Evolutionary conservation across 2,888 invertebrate species (phyloP).

Genomic region (Corbicula japonica): DNA sequence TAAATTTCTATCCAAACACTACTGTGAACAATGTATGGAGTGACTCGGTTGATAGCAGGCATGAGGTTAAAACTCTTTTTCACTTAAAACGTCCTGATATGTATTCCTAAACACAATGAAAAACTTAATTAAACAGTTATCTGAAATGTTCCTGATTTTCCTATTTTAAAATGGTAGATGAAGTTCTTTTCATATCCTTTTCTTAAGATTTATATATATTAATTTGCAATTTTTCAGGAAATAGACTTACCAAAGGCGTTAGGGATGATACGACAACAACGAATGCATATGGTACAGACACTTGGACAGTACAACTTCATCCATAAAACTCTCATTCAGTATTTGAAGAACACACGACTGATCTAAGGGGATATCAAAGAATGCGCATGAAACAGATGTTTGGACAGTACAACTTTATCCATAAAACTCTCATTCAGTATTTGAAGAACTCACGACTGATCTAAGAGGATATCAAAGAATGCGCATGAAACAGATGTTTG

Average conservation of each 20-base stretch:
- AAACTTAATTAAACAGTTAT: too few relatives aligned
- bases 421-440: not conserved
- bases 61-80: too few relatives aligned
- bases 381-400: not conserved
- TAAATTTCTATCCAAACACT: too few relatives aligned
- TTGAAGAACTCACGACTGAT: conserved; percentile 6
- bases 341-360: conserved; percentile 94
- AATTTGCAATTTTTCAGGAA: conserved; percentile 91
- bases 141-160: too few relatives aligned
- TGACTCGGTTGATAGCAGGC: too few relatives aligned
- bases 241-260: conserved; percentile 94
- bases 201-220: too few relatives aligned
- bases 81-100: too few relatives aligned
- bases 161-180: too few relatives aligned
- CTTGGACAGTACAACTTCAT: conserved; percentile 96
- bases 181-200: too few relatives aligned
- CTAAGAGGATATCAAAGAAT: conserved; percentile 95
- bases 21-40: too few relatives aligned
- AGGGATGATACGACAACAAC: conserved; percentile 93
- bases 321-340: conserved; percentile 93
- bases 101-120: too few relatives aligned
- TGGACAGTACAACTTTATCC: not conserved
- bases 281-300: conserved; percentile 95
- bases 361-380: too few relatives aligned
- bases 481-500: conserved; percentile 91